Evolutionary conservation across 2,113 vertebrate species (phyloP).

Genomic region (Otolemur garnettii): DNA sequence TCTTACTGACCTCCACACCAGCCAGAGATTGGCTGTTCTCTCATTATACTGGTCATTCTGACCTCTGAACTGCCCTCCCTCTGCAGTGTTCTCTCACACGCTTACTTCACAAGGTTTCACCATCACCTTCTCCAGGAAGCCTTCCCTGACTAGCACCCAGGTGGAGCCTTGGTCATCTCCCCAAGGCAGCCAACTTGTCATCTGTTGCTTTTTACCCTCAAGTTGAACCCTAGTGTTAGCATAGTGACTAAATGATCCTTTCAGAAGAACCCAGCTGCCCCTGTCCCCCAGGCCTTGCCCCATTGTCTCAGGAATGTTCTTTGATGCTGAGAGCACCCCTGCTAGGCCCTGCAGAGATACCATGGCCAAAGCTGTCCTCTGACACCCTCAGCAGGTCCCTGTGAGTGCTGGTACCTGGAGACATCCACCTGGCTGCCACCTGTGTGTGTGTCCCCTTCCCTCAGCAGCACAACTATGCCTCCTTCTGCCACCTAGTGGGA

Average conservation of each 20-base stretch:
- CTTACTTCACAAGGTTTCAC: not conserved
- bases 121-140: not conserved
- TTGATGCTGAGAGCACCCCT: not conserved
- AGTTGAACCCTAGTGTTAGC: not conserved
- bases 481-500: conserved; percentile 88
- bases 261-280: not conserved
- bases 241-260: not conserved
- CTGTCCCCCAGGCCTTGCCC: not conserved
- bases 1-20: not conserved
- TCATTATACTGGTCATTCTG: not conserved
- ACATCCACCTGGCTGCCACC: conserved; percentile 91
- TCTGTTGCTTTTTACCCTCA: not conserved
- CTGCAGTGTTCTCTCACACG: not conserved
- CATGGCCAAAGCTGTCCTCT: not conserved
- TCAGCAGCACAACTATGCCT: conserved; percentile 87
- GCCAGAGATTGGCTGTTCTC: too few relatives aligned
- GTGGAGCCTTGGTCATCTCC: not conserved
- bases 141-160: not conserved
- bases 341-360: not conserved
- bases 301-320: not conserved
- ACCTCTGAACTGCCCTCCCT: not conserved
- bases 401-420: conserved; percentile 89
- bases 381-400: conserved; percentile 86
- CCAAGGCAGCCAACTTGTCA: not conserved
- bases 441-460: conserved; percentile 90